These are phyloP conservation scores for Spheniscus mendiculus DNA, from an alignment of 2,113 vertebrate genomes.

Conservation along the genomic window DNA sequence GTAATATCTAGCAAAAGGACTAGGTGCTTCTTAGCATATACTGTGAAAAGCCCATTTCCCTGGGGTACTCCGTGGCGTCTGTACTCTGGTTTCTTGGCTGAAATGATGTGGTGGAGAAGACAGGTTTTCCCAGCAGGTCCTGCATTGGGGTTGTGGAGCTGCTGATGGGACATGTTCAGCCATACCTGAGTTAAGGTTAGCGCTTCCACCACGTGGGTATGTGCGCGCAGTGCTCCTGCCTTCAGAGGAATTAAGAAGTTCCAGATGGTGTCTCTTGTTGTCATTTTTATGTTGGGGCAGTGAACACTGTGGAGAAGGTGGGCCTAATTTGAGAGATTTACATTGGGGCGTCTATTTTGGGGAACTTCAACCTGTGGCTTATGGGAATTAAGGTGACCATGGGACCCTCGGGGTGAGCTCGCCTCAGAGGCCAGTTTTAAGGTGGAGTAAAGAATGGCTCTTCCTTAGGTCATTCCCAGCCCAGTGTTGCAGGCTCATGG, in stretches of 20 bases:
- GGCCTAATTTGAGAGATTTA: neutral
- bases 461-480: neutral
- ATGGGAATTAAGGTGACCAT: neutral
- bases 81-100: neutral
- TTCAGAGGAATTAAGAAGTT: neutral
- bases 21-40: neutral
- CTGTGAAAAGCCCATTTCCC: accelerated
- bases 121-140: neutral
- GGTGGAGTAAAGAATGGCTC: neutral
- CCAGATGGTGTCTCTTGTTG: neutral
- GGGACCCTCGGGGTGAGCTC: neutral
- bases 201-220: neutral
- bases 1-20: neutral
- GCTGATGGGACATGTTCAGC: neutral
- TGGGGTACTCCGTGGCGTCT: neutral
- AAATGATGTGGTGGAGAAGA: neutral
- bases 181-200: neutral
- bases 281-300: neutral
- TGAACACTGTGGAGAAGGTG: neutral
- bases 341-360: neutral
- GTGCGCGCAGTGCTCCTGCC: neutral
- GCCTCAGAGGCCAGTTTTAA: neutral
- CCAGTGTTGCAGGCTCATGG: neutral
- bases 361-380: neutral
- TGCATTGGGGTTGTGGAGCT: neutral